Evolutionary conservation across 2,797 vertebrate species (phyloP), one percentile per base, ranked within the genome.

Genomic region (Oceanodroma leucorhoa): DNA sequence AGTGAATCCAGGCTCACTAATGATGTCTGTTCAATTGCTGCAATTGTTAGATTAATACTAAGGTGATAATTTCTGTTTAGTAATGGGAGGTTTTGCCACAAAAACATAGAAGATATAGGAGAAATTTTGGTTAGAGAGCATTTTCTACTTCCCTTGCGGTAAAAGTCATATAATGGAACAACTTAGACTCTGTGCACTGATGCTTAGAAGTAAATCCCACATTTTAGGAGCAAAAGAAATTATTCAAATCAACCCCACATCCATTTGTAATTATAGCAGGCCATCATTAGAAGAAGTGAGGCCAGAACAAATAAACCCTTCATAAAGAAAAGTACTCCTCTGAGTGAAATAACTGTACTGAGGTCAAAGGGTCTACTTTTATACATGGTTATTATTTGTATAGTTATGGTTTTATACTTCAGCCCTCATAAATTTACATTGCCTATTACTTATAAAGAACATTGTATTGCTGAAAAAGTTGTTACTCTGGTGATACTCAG

Each of bases 401-500:
- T n/a, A 80, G 66, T 86, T 83, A 73, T 4, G 26, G 30, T 34
- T 87, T 95, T 87, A 51, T 83, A 66, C 79, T 90, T 90, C 60
- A 87, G 30, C 58, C 67, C 18, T 70, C 43, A 66, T 72, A 84
- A 81, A 66, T 86, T 82, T 92, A 66, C 73, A 92, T 86, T 90
- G 55, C 67, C 41, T 76, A 51, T 92, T 79, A n/a, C 73, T 72
- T 57, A 53, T 18, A 58, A 70, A 83, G 71, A 85, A 77, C 38
- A 62, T 79, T 67, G 32, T 70, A 67, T 53, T 66, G 36, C 73
- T 85, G 40, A 81, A 81, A 83, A 87, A 91, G 69, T 96, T 95
- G 76, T 93, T 94, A 94, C 43, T 81, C 88, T 93, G 83, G 72
- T 96, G 95, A 94, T 95, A 90, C 73, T 92, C 69, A 86, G 54